Evolutionary conservation across 2,888 invertebrate genomes (phyloP).

Genomic region (Harpalus rubripes): DNA sequence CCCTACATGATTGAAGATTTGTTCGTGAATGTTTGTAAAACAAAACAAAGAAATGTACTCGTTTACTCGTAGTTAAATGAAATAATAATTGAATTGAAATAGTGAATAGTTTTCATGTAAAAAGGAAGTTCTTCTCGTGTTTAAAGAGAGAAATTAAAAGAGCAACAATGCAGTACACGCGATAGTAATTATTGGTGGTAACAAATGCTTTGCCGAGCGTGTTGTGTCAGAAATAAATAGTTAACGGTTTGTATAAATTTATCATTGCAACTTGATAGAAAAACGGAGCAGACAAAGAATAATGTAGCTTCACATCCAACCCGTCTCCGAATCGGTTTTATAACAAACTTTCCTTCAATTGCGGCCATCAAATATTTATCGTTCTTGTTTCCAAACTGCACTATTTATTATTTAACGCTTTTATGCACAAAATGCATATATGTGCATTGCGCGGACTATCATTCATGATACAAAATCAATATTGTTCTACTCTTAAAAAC

Average conservation of each 20-base stretch:
- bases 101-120: not conserved
- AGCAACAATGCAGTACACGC: slow-evolving; percentile 25
- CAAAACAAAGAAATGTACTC: not conserved
- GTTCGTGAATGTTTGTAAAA: too few relatives aligned
- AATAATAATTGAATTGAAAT: not conserved
- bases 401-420: not conserved
- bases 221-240: slow-evolving; percentile 45
- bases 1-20: too few relatives aligned
- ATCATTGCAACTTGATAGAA: slow-evolving; percentile 44
- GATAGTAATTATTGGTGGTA: slow-evolving; percentile 38
- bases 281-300: slow-evolving; percentile 36
- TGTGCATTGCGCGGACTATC: too few relatives aligned
- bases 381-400: not conserved
- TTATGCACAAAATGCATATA: not conserved
- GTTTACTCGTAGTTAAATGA: not conserved
- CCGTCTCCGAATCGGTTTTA: slow-evolving; percentile 25
- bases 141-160: slow-evolving; percentile 25
- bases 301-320: slow-evolving; percentile 28
- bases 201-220: slow-evolving; percentile 7
- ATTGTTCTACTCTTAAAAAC: not conserved
- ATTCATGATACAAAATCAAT: not conserved
- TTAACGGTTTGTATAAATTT: slow-evolving; percentile 44
- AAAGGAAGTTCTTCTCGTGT: not conserved
- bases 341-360: slow-evolving; percentile 25
- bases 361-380: slow-evolving; percentile 35